Percentiles rank a stretch among this genome's conserved stretches.
These are phyloP conservation scores for Aleiodes alternator DNA, from an alignment of 2,888 invertebrate species.

Conservation along the genomic window DNA sequence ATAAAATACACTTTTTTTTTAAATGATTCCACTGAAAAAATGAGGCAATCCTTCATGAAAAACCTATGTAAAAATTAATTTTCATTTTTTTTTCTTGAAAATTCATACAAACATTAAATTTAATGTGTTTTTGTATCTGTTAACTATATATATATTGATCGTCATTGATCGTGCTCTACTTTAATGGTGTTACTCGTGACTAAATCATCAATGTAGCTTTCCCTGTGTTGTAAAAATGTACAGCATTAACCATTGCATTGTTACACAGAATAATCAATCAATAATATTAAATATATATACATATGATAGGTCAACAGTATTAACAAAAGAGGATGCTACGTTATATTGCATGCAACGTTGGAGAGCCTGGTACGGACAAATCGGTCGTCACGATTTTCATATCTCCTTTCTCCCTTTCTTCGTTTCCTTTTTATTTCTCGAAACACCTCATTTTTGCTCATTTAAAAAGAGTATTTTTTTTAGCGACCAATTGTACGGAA, in stretches of 20 bases:
- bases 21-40: no score
- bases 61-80: no score
- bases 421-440: neutral
- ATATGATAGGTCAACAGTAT: conserved; percentile 3
- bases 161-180: conserved; percentile 28
- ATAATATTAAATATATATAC: conserved; percentile 24
- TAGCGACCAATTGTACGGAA: neutral
- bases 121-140: conserved; percentile 9
- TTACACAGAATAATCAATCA: conserved; percentile 27
- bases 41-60: no score
- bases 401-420: conserved; percentile 25
- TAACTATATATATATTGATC: conserved; percentile 22
- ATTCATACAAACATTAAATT: no score
- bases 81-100: no score
- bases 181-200: conserved; percentile 26
- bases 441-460: no score
- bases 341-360: conserved; percentile 24
- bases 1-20: no score
- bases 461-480: no score
- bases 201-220: conserved; percentile 33
- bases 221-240: conserved; percentile 27
- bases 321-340: conserved; percentile 16
- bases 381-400: conserved; percentile 22
- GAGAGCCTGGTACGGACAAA: conserved; percentile 26
- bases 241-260: conserved; percentile 22